phyloP scores from a whole-genome alignment of 2,797 vertebrate genomes.

The Coccyzus lansbergi region DNA sequence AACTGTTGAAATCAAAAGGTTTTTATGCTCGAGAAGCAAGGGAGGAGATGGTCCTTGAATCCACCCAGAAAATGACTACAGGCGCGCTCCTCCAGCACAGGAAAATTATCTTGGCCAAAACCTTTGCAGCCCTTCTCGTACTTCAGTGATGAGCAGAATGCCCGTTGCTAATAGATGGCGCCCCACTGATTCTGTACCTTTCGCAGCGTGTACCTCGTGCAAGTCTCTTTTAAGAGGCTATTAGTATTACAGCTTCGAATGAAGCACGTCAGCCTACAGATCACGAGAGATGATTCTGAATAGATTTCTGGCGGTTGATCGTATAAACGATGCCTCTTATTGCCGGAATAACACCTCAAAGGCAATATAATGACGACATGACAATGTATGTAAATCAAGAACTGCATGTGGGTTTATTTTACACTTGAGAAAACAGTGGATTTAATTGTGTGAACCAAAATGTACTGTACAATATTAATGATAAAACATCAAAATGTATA shows the following conservation, averaged over 20 bases:
- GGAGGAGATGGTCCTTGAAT: background rate
- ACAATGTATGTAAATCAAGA: constrained; percentile 91
- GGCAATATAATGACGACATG: constrained; percentile 85
- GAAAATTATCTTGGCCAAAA: background rate
- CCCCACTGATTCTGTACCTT: background rate
- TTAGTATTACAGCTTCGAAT: background rate
- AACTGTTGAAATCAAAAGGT: background rate
- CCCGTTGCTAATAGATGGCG: background rate
- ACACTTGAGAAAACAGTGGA: constrained; percentile 97
- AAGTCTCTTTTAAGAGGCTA: constrained; percentile 33
- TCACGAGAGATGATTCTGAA: constrained; percentile 19
- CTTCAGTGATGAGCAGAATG: background rate
- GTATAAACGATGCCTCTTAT: constrained; percentile 60
- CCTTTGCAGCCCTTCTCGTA: background rate
- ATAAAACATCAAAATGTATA: constrained; percentile 94
- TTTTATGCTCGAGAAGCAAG: background rate
- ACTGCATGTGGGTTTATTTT: constrained; percentile 99
- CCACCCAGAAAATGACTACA: background rate
- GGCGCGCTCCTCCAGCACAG: background rate
- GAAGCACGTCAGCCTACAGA: constrained; percentile 45
- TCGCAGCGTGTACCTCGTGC: background rate
- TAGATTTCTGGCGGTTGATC: constrained; percentile 44
- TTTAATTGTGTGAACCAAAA: constrained; percentile 92
- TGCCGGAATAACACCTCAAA: constrained; percentile 74
- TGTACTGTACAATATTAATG: constrained; percentile 90